Percentiles rank a stretch among this genome's conserved stretches.
These are phyloP conservation scores for Centrocercus urophasianus DNA, from an alignment of 2,113 vertebrate species.

Conservation along the genomic window DNA sequence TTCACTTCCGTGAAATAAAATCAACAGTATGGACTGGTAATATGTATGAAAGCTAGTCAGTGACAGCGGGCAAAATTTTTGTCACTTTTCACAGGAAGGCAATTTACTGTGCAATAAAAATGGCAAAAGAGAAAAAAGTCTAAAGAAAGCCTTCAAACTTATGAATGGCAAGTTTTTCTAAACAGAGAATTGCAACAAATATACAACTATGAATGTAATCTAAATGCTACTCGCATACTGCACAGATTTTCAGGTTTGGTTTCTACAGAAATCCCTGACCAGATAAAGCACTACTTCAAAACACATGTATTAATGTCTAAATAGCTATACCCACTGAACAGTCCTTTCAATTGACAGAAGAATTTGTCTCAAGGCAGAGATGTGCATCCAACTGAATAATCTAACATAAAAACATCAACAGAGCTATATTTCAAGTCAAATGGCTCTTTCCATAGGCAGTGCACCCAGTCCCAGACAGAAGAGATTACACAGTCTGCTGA, in stretches of 20 bases:
- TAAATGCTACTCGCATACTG: neutral
- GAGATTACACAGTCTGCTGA: neutral
- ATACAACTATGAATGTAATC: neutral
- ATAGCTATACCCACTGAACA: neutral
- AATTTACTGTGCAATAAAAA: neutral
- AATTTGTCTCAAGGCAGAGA: neutral
- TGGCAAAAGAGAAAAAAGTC: neutral
- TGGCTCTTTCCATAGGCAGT: neutral
- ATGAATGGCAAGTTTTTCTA: slow-evolving; percentile 5
- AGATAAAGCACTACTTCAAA: neutral
- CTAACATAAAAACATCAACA: neutral
- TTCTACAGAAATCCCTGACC: neutral
- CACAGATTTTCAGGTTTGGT: neutral
- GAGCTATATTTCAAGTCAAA: neutral
- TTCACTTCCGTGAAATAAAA: neutral
- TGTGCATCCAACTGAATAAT: neutral
- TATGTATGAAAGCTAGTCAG: neutral
- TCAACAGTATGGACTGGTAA: neutral
- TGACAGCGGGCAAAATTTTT: neutral
- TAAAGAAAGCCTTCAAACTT: neutral
- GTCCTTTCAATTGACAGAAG: neutral
- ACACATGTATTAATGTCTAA: neutral
- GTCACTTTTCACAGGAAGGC: slow-evolving; percentile 32
- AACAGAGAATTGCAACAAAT: neutral
- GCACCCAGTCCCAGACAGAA: neutral